phyloP scores from a whole-genome alignment of 2,113 vertebrate species.

The Ramphastos sulfuratus region DNA sequence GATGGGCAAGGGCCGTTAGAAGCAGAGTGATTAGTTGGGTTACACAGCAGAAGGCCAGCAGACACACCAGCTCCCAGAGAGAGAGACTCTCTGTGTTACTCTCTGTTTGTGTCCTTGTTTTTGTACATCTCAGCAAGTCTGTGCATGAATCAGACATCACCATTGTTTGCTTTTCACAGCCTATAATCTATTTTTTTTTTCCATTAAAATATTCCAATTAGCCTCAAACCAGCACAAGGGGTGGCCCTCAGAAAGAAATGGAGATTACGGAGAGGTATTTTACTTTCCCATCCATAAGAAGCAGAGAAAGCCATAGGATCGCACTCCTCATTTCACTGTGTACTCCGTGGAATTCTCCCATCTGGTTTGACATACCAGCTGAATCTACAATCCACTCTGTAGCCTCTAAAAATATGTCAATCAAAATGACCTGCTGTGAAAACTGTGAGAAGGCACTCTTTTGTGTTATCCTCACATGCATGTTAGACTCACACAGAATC shows the following conservation, averaged over 20 bases:
- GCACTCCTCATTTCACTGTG: conserved; percentile 30
- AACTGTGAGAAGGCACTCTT: conserved; percentile 53
- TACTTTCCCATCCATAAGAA: conserved; percentile 11
- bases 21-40: too few relatives aligned
- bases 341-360: conserved; percentile 58
- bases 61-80: too few relatives aligned
- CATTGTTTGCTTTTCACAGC: too few relatives aligned
- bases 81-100: too few relatives aligned
- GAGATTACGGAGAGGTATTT: background rate
- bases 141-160: too few relatives aligned
- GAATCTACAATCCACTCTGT: conserved; percentile 68
- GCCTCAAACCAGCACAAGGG: background rate
- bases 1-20: too few relatives aligned
- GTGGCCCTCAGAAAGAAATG: background rate
- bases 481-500: conserved; percentile 49
- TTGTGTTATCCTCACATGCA: conserved; percentile 52
- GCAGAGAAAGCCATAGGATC: background rate
- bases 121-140: too few relatives aligned
- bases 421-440: conserved; percentile 75
- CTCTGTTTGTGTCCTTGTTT: too few relatives aligned
- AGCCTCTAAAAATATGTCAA: conserved; percentile 66
- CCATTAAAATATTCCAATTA: too few relatives aligned
- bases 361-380: conserved; percentile 72
- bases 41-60: too few relatives aligned
- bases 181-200: too few relatives aligned